These are phyloP conservation scores for Gymnorhina tibicen DNA, from an alignment of 2,113 vertebrate genomes.

Conservation along the genomic window DNA sequence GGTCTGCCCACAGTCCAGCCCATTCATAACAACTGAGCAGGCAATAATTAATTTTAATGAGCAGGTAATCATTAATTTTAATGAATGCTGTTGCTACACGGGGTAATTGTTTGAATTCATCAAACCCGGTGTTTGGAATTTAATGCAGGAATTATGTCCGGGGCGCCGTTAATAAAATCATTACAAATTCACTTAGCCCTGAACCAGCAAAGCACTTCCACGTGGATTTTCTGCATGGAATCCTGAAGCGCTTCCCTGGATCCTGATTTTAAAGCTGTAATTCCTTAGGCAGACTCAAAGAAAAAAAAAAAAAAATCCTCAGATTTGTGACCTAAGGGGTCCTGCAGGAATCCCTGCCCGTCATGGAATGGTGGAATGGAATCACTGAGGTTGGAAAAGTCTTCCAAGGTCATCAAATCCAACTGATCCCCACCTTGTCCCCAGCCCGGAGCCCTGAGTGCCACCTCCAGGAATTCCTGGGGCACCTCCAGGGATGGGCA, in stretches of 20 bases:
- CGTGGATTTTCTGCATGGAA: background rate
- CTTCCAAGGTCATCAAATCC: background rate
- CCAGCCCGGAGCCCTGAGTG: background rate
- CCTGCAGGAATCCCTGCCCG: background rate
- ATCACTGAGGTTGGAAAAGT: rapidly evolving
- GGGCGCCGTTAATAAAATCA: background rate
- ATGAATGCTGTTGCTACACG: background rate
- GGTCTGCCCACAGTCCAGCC: background rate
- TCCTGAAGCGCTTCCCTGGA: background rate
- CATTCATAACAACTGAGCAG: background rate
- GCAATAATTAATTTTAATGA: background rate
- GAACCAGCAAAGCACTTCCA: background rate
- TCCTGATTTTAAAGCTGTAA: background rate
- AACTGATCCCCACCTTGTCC: background rate
- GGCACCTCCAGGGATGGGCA: background rate
- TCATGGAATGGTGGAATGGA: background rate
- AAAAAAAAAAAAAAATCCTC: too few relatives aligned
- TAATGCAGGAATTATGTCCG: background rate
- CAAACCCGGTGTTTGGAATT: background rate
- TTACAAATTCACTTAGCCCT: background rate
- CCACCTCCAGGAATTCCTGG: background rate
- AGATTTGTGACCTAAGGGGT: background rate
- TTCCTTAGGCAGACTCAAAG: background rate
- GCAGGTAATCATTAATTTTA: background rate
- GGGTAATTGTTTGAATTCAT: background rate